Evolutionary conservation across 2,797 vertebrate species (phyloP), one percentile per base, ranked within the genome.

Genomic region (Centroberyx gerrardi): DNA sequence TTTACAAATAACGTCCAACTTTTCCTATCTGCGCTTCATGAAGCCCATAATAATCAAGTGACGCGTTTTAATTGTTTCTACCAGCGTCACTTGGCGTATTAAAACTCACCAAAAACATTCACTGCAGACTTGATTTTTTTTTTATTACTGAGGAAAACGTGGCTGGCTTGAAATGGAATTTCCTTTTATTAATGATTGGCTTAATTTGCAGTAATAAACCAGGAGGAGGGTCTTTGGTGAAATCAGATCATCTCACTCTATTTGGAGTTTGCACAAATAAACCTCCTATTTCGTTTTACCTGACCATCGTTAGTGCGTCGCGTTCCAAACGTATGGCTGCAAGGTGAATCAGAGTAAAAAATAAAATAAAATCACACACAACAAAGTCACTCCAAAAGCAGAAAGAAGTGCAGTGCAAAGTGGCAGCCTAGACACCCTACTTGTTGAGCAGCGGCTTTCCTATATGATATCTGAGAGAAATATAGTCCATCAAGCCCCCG

Each of bases 271-370:
- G 2, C 38, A 9, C 38, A 48, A 48, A 22, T 22, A 22, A 48
- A 48, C 46, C 70, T 68, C 51, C 62, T 53, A 3, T 62, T 52
- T 74, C 9, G 62, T 78, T 85, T 92, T 92, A 93, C 90, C 90
- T 93, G 88, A 79, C 82, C 75, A 83, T 80, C 81, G 81, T 79
- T 88, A 83, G 51, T 82, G 85, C 73, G 81, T 89, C 90, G 59
- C 82, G 76, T 9, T 80, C 78, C 86, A 81, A 86, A 87, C 85
- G 49, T 73, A 62, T 82, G 67, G 22, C 77, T 87, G 86, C 85
- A 89, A 89, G 81, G 83, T 92, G 77, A 88, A 81, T 78, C 73
- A 74, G 76, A 76, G 48, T 63, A 29, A 46, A 1, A 38, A 33
- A n/a, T 7, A 10, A 17, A 59, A 52, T 60, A 60, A 15, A 17